Evolutionary conservation across 2,797 vertebrate species (phyloP).

Genomic region (Danionella dracula): DNA sequence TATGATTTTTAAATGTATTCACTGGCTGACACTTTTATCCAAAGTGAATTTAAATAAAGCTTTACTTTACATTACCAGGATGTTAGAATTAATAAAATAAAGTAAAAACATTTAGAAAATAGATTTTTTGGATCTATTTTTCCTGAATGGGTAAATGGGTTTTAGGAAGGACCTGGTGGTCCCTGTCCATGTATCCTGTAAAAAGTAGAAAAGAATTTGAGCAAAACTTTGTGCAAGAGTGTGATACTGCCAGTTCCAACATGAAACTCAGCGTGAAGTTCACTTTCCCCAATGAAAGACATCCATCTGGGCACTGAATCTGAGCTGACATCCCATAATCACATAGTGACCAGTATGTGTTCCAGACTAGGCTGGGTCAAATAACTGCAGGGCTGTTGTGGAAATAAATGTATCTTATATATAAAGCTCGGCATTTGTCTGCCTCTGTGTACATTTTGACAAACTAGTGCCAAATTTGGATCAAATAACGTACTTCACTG

Average conservation of each 20-base stretch:
- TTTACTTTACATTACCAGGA: too few relatives aligned
- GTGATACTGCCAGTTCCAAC: conserved; percentile 8
- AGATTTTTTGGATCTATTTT: too few relatives aligned
- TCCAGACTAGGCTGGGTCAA: conserved; percentile 21
- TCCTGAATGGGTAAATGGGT: conserved; percentile 17
- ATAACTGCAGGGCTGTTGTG: background rate
- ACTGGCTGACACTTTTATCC: background rate
- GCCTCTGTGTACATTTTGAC: too few relatives aligned
- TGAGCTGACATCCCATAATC: conserved; percentile 46
- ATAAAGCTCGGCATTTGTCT: too few relatives aligned
- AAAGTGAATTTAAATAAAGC: background rate
- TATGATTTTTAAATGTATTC: background rate
- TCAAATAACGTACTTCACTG: too few relatives aligned
- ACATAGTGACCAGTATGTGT: conserved; percentile 19
- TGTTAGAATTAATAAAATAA: too few relatives aligned
- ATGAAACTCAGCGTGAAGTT: conserved; percentile 31
- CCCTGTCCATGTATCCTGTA: conserved; percentile 3
- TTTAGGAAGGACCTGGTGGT: conserved; percentile 27
- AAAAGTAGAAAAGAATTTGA: conserved; percentile 2
- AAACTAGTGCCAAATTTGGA: too few relatives aligned
- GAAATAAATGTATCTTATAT: too few relatives aligned
- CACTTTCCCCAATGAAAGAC: conserved; percentile 28
- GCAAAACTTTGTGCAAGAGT: conserved; percentile 14
- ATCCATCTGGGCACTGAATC: conserved; percentile 39
- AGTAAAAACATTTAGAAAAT: too few relatives aligned